Conservation (phyloP, 1,140 invertebrate genomes). For the Trissolcus basalis region DNA sequence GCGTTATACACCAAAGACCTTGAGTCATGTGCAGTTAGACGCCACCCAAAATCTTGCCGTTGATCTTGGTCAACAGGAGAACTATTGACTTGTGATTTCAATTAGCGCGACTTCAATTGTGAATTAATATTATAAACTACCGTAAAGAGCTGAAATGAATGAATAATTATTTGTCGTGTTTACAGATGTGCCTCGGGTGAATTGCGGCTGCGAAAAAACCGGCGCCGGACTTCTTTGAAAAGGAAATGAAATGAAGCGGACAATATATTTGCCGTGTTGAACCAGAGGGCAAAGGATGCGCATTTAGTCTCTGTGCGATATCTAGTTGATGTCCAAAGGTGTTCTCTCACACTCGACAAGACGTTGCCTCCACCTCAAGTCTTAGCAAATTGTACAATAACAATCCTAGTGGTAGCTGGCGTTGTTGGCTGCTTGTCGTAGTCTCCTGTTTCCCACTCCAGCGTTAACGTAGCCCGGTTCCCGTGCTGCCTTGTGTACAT, state of each 20-base stretch:
- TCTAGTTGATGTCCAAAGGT: conserved; percentile 76
- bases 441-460: conserved; percentile 57
- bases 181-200: no score
- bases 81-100: conserved; percentile 66
- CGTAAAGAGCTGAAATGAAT: neutral
- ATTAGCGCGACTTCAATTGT: conserved; percentile 2
- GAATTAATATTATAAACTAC: neutral
- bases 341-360: conserved; percentile 70
- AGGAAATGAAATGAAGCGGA: conserved; percentile 57
- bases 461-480: conserved; percentile 47
- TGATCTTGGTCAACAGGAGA: conserved; percentile 73
- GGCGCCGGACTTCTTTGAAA: conserved; percentile 16
- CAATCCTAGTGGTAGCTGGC: conserved; percentile 72
- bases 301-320: conserved; percentile 68
- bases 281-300: conserved; percentile 46
- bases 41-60: conserved; percentile 65
- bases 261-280: conserved; percentile 66
- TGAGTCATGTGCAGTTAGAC: conserved; percentile 60
- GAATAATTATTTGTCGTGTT: no score
- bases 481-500: conserved; percentile 73
- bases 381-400: conserved; percentile 78
- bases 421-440: conserved; percentile 65
- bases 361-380: conserved; percentile 63
- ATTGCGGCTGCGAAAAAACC: no score
- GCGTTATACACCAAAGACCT: conserved; percentile 66